Evolutionary conservation across 2,888 invertebrate genomes (phyloP), one percentile per base, ranked within the genome.

Genomic region (Julus scandinavius): DNA sequence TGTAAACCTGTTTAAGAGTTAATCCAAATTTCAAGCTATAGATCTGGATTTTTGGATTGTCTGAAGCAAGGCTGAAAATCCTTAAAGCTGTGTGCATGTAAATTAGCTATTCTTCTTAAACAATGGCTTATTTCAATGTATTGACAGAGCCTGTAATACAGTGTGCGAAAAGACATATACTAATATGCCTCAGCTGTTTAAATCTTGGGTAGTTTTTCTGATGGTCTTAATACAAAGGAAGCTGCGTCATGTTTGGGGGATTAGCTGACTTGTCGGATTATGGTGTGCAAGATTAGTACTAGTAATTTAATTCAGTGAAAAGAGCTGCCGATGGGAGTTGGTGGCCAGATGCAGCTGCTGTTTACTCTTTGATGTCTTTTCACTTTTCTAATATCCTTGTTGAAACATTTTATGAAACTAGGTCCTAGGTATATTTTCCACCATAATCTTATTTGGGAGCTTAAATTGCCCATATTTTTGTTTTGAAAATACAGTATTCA

Each of bases 191-290:
- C 54, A 54, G 45, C 41, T 41, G 85, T 85, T 40, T 41, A 41
- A 40, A 15, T 85, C 41, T 85, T 15, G n/a, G 17, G 1, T 85
- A 29, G 29, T 85, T 85, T 85, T 85, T 85, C 40, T 85, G 17
- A 45, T 41, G 9, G 17, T 41, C 45, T 41, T 85, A 41, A 40
- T 85, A 85, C 85, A 85, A 85, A 85, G 45, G 85, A 85, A 29
- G 45, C 45, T 85, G 40, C 40, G 45, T 45, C 85, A 85, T 85
- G 85, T 85, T 41, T 29, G 29, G 9, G 85, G 45, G 85, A 85
- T 85, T 85, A 85, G 38, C 85, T 85, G 45, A 85, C 85, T 85
- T 85, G 40, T 40, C 38, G 85, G 85, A 85, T 85, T 85, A 85
- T 40, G 85, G 41, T 41, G 40, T n/a, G 45, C 40, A 41, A 41